Percentiles rank a stretch among this genome's conserved stretches.
phyloP scores from a whole-genome alignment of 2,888 invertebrate species.

The Prenolepis imparis region DNA sequence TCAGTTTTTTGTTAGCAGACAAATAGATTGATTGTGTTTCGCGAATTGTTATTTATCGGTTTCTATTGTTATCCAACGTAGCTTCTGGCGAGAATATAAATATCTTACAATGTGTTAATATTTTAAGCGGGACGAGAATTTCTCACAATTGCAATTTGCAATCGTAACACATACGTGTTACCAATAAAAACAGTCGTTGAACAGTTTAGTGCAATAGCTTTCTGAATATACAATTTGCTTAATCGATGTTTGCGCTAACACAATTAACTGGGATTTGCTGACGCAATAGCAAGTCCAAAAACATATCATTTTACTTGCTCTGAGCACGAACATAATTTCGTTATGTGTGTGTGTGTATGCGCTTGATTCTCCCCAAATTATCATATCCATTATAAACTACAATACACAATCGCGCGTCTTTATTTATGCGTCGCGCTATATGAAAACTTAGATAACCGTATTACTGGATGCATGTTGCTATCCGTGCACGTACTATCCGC shows the following conservation, averaged over 20 bases:
- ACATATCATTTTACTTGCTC: not conserved
- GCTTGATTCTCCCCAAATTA: conserved; percentile 12
- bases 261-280: not conserved
- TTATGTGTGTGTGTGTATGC: too few relatives aligned
- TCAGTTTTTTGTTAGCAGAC: conserved; percentile 9
- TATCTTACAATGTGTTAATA: conserved; percentile 9
- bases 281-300: not conserved
- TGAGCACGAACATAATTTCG: not conserved
- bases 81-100: not conserved
- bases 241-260: not conserved
- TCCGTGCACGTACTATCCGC: not conserved
- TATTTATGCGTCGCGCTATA: not conserved
- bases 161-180: not conserved
- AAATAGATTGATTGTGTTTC: conserved; percentile 7
- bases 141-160: not conserved
- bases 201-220: not conserved
- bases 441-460: conserved; percentile 21
- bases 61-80: not conserved
- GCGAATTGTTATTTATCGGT: conserved; percentile 4
- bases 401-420: not conserved
- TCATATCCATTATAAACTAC: conserved; percentile 2
- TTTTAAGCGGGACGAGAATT: not conserved
- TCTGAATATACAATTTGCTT: not conserved
- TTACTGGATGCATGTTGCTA: not conserved
- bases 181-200: not conserved